Conservation (phyloP, 35 echinoderm and acorn worm species). For the Hemicentrotus pulcherrimus region DNA sequence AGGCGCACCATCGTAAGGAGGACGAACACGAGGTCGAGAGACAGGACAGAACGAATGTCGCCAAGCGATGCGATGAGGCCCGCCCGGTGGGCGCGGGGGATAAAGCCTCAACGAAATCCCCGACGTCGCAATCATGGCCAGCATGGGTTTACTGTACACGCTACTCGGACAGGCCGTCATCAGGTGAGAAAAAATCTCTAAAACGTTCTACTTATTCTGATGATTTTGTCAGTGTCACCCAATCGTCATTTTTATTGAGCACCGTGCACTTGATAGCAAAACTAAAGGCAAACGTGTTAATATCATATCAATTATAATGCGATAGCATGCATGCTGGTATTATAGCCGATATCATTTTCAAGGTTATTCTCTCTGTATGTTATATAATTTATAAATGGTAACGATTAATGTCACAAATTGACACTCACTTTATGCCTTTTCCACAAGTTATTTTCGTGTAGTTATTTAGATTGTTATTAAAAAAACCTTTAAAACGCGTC, state of each 20-base stretch:
- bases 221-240: not conserved
- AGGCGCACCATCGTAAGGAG: constrained; percentile 49
- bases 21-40: constrained; percentile 47
- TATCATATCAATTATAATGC: too few species aligned
- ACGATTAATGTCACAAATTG: too few species aligned
- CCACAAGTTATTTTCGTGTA: too few species aligned
- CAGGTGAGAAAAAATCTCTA: constrained; percentile 68
- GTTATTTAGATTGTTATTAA: too few species aligned
- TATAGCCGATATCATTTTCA: too few species aligned
- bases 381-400: too few species aligned
- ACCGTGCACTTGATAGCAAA: not conserved
- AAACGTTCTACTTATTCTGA: not conserved
- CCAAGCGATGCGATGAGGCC: constrained; percentile 54
- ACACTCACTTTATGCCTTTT: too few species aligned
- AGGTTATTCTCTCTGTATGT: too few species aligned
- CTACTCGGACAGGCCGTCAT: constrained; percentile 95
- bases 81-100: constrained; percentile 33
- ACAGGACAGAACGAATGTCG: constrained; percentile 40
- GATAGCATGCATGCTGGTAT: too few species aligned
- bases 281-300: too few species aligned
- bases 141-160: constrained; percentile 99
- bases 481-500: too few species aligned
- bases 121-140: constrained; percentile 61
- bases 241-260: not conserved
- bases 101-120: constrained; percentile 23